phyloP scores from a whole-genome alignment of 2,113 vertebrate genomes.

The Calypte anna region DNA sequence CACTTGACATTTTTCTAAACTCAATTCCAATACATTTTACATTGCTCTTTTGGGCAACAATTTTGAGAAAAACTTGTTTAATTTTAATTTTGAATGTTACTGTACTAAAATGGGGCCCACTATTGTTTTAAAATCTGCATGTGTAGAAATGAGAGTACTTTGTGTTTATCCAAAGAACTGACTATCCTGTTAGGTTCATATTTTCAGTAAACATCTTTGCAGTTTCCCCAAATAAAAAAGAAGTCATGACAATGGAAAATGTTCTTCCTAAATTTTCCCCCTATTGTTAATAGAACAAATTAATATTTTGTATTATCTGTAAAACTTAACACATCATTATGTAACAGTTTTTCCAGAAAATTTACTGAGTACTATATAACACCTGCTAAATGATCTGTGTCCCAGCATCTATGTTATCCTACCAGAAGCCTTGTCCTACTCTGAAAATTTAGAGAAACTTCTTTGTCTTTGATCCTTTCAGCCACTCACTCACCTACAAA shows the following conservation, averaged over 20 bases:
- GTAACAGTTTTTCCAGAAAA: not conserved
- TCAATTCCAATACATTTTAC: not conserved
- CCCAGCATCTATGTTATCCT: not conserved
- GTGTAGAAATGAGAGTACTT: not conserved
- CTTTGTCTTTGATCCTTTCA: not conserved
- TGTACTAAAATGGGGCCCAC: not conserved
- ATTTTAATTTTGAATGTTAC: not conserved
- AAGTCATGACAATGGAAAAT: not conserved
- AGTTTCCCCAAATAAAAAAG: not conserved
- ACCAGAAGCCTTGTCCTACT: not conserved
- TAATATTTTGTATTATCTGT: not conserved
- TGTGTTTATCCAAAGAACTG: not conserved
- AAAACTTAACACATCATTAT: not conserved
- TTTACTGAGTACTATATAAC: not conserved
- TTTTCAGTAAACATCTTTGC: not conserved
- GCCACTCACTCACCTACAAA: not conserved
- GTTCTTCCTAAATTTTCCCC: rapidly evolving
- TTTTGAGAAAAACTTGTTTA: not conserved
- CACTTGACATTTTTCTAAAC: not conserved
- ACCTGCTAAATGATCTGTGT: not conserved
- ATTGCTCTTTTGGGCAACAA: rapidly evolving
- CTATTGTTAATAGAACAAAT: not conserved
- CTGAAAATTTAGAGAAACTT: not conserved
- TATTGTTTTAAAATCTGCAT: not conserved
- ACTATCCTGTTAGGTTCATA: not conserved